Base-by-base conservation (phyloP, 2,113 vertebrate genomes). In the Prinia subflava region DNA sequence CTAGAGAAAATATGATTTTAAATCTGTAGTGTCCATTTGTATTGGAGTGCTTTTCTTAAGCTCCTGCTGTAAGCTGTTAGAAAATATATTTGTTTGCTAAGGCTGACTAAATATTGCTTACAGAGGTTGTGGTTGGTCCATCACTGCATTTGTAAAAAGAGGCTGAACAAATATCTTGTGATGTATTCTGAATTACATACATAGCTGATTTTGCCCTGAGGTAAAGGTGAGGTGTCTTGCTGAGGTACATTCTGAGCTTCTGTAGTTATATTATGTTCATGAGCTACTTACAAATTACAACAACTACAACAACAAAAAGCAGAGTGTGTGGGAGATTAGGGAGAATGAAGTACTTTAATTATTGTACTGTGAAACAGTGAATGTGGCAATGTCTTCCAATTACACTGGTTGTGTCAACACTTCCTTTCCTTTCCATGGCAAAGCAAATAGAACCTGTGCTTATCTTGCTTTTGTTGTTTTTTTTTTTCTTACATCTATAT, bases 291-390 rank as follows among this genome's bases (percentile, higher is more conserved):
- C 35, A 86, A 67, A 35, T 42, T 33, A 19, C n/a, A 76, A 4
- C 17, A 35, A 33, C 41, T 35, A 9, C 22, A 60, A 27, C n/a
- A 21, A 25, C 4, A 46, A 50, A 37, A 18, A 13, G 3, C 3
- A 2, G 11, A 4, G 13, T 28, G 16, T 0, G 0, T 2, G 2
- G 2, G 5, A 11, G 15, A 27, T 22, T 2, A 86, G 18, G 12
- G 7, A 68, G 15, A 81, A 37, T 3, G 0, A 71, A 64, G 4
- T 69, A 69, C 13, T 11, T 64, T 73, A 59, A 59, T 67, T 78
- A 59, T 9, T 10, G 8, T 33, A 30, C 21, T 42, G 16, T 52
- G 55, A 68, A 56, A 57, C 6, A 62, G 13, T 1, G 3, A 73
- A 41, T 44, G 42, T 39, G 11, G 9, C 12, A 16, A 64, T 89